Conservation (phyloP, 2,113 vertebrate genomes). For the Cyprinus carpio region DNA sequence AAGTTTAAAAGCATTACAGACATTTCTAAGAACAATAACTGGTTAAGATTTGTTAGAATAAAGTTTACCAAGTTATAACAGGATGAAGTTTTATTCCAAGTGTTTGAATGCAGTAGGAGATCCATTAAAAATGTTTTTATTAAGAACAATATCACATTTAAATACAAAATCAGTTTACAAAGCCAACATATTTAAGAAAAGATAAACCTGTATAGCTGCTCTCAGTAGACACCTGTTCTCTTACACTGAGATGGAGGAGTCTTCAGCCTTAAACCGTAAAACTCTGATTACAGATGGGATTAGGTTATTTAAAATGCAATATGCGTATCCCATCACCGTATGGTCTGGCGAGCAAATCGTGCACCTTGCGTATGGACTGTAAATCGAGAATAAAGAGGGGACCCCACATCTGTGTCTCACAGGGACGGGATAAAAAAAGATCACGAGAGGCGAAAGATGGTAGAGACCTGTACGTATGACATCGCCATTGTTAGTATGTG, state of each 20-base stretch:
- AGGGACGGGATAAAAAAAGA: constrained; percentile 39
- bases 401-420: constrained; percentile 46
- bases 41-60: not conserved
- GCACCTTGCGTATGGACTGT: constrained; percentile 57
- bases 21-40: not conserved
- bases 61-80: not conserved
- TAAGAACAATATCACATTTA: not conserved
- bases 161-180: not conserved
- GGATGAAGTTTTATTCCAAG: not conserved
- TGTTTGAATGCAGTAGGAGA: not conserved
- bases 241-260: constrained; percentile 55
- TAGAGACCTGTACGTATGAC: constrained; percentile 76
- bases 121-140: not conserved
- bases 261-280: constrained; percentile 61
- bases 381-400: constrained; percentile 57
- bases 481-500: constrained; percentile 72
- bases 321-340: constrained; percentile 73
- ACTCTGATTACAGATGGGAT: constrained; percentile 76
- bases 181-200: not conserved
- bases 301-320: constrained; percentile 73
- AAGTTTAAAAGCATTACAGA: not conserved
- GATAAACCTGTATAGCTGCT: constrained; percentile 1
- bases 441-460: constrained; percentile 58
- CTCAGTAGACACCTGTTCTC: constrained; percentile 65
- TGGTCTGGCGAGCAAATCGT: constrained; percentile 60